Evolutionary conservation across 2,113 vertebrate genomes (phyloP).

Genomic region (Leptobrachium ailaonicum): DNA sequence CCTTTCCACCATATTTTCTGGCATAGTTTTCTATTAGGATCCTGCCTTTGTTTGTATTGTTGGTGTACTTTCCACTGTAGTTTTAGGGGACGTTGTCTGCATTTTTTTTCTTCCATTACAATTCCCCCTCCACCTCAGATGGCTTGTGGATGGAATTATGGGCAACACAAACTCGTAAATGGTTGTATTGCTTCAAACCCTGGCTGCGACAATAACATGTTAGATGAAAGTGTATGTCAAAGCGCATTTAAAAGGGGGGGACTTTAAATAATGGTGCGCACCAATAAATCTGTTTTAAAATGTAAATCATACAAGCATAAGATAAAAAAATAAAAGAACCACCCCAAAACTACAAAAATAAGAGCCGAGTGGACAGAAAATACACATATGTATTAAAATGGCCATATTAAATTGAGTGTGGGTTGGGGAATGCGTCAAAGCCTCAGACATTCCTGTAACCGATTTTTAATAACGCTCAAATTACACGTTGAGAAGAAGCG

Average conservation of each 20-base stretch:
- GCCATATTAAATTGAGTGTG: neutral
- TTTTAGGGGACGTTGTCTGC: too few species aligned
- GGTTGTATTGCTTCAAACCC: too few species aligned
- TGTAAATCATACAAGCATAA: neutral
- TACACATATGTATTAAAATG: neutral
- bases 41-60: too few species aligned
- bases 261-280: neutral
- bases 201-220: neutral
- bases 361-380: too few species aligned
- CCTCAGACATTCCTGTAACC: neutral
- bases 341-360: too few species aligned
- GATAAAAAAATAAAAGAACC: neutral
- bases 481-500: neutral
- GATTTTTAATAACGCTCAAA: slow-evolving; percentile 4
- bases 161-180: too few species aligned
- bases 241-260: neutral
- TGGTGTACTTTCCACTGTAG: too few species aligned
- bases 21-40: too few species aligned
- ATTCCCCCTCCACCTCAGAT: too few species aligned
- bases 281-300: neutral
- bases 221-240: neutral
- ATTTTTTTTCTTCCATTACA: too few species aligned
- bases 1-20: too few species aligned
- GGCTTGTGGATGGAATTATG: too few species aligned
- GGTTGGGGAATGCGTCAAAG: slow-evolving; percentile 3